Conservation (phyloP, 2,113 vertebrate genomes). For the Macroglossus sobrinus region DNA sequence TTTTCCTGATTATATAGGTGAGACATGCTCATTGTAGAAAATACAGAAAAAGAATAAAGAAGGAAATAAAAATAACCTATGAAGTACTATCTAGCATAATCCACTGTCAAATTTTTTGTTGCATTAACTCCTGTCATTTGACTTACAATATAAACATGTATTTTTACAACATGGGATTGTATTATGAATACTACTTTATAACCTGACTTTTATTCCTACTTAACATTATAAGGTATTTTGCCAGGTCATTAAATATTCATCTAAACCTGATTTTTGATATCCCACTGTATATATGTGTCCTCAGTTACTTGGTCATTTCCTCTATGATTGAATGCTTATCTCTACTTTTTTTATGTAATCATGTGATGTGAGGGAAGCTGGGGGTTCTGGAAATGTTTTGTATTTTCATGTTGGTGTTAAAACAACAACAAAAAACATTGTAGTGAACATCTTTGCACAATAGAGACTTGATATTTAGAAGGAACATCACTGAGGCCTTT, state of each 20-base stretch:
- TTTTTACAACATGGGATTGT: constrained; percentile 35
- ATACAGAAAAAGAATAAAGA: constrained; percentile 35
- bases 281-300: neutral
- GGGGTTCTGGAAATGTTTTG: constrained; percentile 30
- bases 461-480: constrained; percentile 44
- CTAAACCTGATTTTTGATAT: constrained; percentile 39
- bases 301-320: neutral
- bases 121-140: neutral
- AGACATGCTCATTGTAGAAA: constrained; percentile 30
- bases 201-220: neutral
- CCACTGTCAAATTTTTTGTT: constrained; percentile 31
- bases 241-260: neutral
- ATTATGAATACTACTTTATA: constrained; percentile 47
- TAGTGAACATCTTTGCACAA: neutral
- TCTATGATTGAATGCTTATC: constrained; percentile 29
- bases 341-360: constrained; percentile 43
- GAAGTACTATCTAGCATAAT: neutral
- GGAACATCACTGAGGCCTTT: neutral
- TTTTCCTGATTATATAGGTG: neutral
- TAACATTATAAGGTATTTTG: constrained; percentile 48
- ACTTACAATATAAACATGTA: constrained; percentile 3
- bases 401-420: constrained; percentile 29
- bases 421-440: neutral
- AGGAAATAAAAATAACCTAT: constrained; percentile 28
- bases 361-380: constrained; percentile 16